phyloP scores from a whole-genome alignment of 64 coral and sea anemone species.

The Exaiptasia diaphana region DNA sequence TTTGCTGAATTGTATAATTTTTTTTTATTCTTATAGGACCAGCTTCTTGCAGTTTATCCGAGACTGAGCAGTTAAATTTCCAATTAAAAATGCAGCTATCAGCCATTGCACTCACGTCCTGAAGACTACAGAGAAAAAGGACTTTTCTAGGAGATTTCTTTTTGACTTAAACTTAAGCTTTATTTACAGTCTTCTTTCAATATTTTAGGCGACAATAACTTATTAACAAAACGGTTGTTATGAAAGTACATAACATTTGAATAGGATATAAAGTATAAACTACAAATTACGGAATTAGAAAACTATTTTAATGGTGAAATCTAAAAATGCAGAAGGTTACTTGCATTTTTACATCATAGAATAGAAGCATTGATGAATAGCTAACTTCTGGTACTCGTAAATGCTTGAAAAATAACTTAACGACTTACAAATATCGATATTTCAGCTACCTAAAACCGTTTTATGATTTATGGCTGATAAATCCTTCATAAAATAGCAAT shows the following conservation, averaged over 20 bases:
- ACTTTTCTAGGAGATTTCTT: too few relatives aligned
- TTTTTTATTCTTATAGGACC: slow-evolving; percentile 36
- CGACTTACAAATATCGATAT: neutral
- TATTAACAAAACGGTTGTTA: neutral
- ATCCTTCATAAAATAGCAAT: neutral
- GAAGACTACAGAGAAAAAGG: neutral
- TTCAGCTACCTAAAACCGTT: neutral
- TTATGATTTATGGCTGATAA: neutral
- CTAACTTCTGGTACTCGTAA: too few relatives aligned
- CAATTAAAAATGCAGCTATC: slow-evolving; percentile 50
- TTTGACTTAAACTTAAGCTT: neutral
- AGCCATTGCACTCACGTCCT: neutral
- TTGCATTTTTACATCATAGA: too few relatives aligned
- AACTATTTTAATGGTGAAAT: too few relatives aligned
- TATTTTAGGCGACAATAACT: neutral
- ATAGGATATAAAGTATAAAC: neutral
- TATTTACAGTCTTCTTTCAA: neutral
- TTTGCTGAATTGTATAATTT: slow-evolving; percentile 39
- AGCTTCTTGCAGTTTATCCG: slow-evolving; percentile 13
- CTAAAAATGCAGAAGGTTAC: too few relatives aligned
- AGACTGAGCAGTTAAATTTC: slow-evolving; percentile 37
- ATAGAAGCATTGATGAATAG: too few relatives aligned
- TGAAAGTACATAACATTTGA: neutral
- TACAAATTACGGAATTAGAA: too few relatives aligned
- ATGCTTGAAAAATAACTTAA: neutral